Percentiles rank a stretch among this genome's conserved stretches.
These are phyloP conservation scores for Clistopyga incitator DNA, from an alignment of 2,888 invertebrate genomes.

Conservation along the genomic window DNA sequence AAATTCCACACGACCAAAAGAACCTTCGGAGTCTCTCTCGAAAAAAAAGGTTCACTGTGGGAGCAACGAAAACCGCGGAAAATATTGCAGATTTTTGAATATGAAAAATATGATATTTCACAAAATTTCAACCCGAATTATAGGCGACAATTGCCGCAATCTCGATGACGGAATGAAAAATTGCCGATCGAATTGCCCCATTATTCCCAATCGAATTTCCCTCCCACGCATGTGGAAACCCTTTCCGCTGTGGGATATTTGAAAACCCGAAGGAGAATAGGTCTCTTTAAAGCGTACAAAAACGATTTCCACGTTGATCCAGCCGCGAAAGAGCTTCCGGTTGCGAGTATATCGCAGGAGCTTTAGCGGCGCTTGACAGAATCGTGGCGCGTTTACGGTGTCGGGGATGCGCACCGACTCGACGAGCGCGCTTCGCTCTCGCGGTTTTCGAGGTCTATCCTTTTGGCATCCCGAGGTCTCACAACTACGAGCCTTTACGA, in stretches of 20 bases:
- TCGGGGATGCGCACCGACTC: background rate
- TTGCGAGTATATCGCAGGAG: conserved; percentile 35
- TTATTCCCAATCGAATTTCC: background rate
- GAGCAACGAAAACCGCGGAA: no score
- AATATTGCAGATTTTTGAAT: no score
- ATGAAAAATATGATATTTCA: no score
- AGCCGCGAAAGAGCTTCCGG: background rate
- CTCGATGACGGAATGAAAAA: no score
- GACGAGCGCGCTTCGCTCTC: background rate
- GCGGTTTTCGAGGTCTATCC: background rate
- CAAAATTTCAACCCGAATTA: no score
- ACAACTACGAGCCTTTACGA: conserved; percentile 52
- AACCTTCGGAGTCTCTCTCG: no score
- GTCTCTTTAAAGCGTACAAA: conserved; percentile 1
- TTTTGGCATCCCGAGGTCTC: background rate
- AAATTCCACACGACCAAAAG: no score
- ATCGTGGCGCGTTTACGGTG: conserved; percentile 44
- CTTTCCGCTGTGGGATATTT: background rate
- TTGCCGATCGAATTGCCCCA: no score
- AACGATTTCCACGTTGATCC: conserved; percentile 9
- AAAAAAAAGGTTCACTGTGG: no score
- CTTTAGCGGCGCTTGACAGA: conserved; percentile 37
- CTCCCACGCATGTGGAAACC: background rate
- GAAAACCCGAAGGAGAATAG: background rate
- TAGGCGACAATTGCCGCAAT: no score